Evolutionary conservation across 1,140 invertebrate species (phyloP).

Genomic region (Agrilus planipennis): DNA sequence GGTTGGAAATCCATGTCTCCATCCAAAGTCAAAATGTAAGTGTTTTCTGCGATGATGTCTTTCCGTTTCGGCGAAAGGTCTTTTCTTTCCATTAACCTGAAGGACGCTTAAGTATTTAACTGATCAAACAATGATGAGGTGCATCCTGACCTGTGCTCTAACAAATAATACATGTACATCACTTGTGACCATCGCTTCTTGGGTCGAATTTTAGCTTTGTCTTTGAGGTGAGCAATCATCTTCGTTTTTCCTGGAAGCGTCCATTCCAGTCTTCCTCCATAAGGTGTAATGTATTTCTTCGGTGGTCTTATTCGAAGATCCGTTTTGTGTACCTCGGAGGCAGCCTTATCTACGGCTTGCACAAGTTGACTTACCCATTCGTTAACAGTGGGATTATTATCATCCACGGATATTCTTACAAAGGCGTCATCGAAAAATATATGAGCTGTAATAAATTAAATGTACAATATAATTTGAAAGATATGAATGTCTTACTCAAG

Average conservation of each 20-base stretch:
- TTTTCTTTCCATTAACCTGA: conserved; percentile 61
- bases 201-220: conserved; percentile 78
- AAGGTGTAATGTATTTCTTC: conserved; percentile 70
- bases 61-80: conserved; percentile 45
- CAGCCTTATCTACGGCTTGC: conserved; percentile 62
- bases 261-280: conserved; percentile 78
- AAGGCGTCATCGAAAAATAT: conserved; percentile 92
- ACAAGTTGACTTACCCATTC: conserved; percentile 69
- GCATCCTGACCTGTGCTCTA: conserved; percentile 48
- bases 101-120: neutral
- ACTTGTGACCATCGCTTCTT: conserved; percentile 76
- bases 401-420: conserved; percentile 46
- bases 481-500: too few species aligned
- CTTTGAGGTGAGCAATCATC: conserved; percentile 78
- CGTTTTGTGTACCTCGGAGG: conserved; percentile 59
- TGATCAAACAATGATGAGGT: too few species aligned
- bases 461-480: too few species aligned
- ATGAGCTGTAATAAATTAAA: conserved; percentile 68
- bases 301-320: conserved; percentile 61
- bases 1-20: conserved; percentile 90
- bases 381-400: conserved; percentile 67
- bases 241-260: conserved; percentile 74
- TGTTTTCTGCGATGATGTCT: conserved; percentile 71
- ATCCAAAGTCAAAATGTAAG: conserved; percentile 80
- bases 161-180: conserved; percentile 92